Percentiles rank a stretch among this genome's conserved stretches.
Conservation (phyloP, 2,888 invertebrate species). For the Mellilla xanthometata region DNA sequence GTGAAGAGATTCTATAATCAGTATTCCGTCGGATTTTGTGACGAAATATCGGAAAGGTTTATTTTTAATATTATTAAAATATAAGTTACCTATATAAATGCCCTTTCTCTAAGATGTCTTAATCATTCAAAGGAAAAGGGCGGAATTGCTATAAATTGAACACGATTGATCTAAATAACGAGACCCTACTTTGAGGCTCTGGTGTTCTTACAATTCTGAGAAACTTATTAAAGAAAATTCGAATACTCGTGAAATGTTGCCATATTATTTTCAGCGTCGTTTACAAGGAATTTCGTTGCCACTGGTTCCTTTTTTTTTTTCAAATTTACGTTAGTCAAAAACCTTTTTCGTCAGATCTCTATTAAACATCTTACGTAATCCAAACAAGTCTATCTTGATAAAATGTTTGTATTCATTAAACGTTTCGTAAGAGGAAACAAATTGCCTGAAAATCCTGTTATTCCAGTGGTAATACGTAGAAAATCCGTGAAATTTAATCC, state of each 20-base stretch:
- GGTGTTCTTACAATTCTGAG: not conserved
- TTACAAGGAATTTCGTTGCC: slow-evolving; percentile 6
- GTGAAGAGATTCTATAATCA: no score
- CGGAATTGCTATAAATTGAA: no score
- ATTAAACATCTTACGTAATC: slow-evolving; percentile 23
- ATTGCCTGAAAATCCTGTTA: slow-evolving; percentile 29
- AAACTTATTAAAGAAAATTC: slow-evolving; percentile 4
- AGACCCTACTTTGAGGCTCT: no score
- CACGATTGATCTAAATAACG: no score
- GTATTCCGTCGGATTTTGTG: no score
- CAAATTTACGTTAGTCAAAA: slow-evolving; percentile 10
- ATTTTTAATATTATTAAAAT: no score
- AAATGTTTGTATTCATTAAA: slow-evolving; percentile 40
- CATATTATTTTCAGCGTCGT: slow-evolving; percentile 6
- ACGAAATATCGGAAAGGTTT: no score
- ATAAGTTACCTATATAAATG: no score
- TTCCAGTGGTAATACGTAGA: slow-evolving; percentile 29
- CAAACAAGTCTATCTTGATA: slow-evolving; percentile 28
- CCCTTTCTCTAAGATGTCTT: no score
- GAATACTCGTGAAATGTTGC: slow-evolving; percentile 11
- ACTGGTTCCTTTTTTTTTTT: no score
- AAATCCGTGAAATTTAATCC: slow-evolving; percentile 22
- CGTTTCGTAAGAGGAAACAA: slow-evolving; percentile 34
- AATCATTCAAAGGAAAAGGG: no score
- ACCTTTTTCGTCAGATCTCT: slow-evolving; percentile 15